Conservation (phyloP, 2,797 vertebrate genomes). For the Otus scops region DNA sequence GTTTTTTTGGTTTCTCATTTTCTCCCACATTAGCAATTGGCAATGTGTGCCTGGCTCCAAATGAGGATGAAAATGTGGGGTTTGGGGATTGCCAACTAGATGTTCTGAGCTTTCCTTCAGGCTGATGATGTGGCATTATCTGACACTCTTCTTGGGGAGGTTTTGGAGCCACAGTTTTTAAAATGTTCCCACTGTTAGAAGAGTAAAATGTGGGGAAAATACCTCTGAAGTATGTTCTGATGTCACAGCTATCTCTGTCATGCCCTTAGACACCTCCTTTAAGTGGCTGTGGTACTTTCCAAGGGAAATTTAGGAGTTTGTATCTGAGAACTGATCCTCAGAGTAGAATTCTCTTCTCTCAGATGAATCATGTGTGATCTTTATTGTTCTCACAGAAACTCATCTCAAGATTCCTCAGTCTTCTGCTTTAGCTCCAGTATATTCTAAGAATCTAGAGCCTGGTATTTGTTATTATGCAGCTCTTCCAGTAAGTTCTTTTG, state of each 20-base stretch:
- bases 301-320: not conserved
- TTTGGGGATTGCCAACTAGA: not conserved
- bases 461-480: not conserved
- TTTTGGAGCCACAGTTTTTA: not conserved
- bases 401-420: not conserved
- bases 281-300: not conserved
- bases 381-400: not conserved
- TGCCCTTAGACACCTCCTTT: not conserved
- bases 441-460: not conserved
- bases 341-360: not conserved
- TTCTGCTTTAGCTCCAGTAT: not conserved
- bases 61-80: not conserved
- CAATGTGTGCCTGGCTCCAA: not conserved
- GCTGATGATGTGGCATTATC: not conserved
- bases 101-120: not conserved
- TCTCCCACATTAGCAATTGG: conserved; percentile 10
- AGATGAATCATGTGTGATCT: not conserved
- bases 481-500: conserved; percentile 4
- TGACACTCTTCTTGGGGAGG: not conserved
- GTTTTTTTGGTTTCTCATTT: conserved; percentile 43
- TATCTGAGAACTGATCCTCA: not conserved
- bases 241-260: not conserved
- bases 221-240: not conserved
- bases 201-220: not conserved
- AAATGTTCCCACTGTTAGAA: not conserved